Evolutionary conservation across 2,888 invertebrate genomes (phyloP), one percentile per base, ranked within the genome.

Genomic region (Hypercompe scribonia): DNA sequence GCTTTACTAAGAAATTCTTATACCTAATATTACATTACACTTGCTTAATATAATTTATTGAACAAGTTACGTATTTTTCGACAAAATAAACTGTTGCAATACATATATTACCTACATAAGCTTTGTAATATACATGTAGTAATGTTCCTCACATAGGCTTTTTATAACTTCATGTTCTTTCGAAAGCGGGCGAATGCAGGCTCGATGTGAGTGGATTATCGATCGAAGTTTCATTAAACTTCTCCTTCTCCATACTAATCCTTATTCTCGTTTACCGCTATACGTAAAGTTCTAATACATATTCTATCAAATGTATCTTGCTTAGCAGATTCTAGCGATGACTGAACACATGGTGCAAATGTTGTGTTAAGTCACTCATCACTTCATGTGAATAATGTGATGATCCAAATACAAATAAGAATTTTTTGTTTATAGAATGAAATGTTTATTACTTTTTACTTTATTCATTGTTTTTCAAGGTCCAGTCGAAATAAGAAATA

Each of bases 141-240:
- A 69, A 70, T 78, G 70, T 71, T 28, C n/a, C n/a, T 58, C 58
- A 58, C n/a, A 58, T 28, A 58, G n/a, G 13, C 54, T 71, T 66
- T 54, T 54, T n/a, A 64, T 68, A 46, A 67, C 61, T 75, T 68
- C 67, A 54, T 73, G 67, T 75, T 78, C 74, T 63, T 70, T 74
- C 63, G 24, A 10, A 61, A 66, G 39, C 58, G 42, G 75, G 42
- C 61, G 13, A 67, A 66, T 28, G 21, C 21, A 24, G 64, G 68
- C 65, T 75, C 72, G 64, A 71, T 77, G 65, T 68, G 28, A 67
- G 68, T 69, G 75, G 74, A 76, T 83, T 80, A 76, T 24, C 69
- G 73, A 77, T 74, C 73, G 74, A 80, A 84, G 78, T 81, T 84
- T 76, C 77, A 75, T 76, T 73, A 72, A 81, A 83, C 75, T 79